These are phyloP conservation scores for Cyprinodon diabolis DNA, from an alignment of 2,797 vertebrate species.

Conservation along the genomic window DNA sequence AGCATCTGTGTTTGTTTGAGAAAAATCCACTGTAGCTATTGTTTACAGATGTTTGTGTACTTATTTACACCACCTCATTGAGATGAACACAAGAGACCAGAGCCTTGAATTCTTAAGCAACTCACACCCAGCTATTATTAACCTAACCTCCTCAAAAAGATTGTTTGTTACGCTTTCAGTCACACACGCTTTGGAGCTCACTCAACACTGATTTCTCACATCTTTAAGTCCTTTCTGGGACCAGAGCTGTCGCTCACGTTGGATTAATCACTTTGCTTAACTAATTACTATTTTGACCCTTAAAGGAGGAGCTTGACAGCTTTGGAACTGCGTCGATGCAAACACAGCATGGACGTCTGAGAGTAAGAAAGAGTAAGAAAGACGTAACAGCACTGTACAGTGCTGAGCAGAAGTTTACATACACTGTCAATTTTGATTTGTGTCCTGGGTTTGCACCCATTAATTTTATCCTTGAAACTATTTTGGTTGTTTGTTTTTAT, in stretches of 20 bases:
- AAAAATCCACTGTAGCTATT: constrained; percentile 66
- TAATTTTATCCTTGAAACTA: not conserved
- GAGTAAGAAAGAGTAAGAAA: not conserved
- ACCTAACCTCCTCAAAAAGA: constrained; percentile 63
- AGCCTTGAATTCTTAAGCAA: constrained; percentile 53
- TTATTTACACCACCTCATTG: constrained; percentile 89
- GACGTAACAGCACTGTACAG: not conserved
- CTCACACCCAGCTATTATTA: constrained; percentile 80
- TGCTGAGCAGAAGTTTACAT: not conserved
- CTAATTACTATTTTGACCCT: constrained; percentile 27
- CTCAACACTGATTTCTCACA: constrained; percentile 48
- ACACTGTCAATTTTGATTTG: not conserved
- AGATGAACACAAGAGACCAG: constrained; percentile 64
- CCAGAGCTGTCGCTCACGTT: constrained; percentile 36
- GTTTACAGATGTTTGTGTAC: constrained; percentile 87
- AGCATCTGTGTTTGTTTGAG: constrained; percentile 83
- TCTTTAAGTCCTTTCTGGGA: constrained; percentile 68
- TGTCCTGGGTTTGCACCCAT: no score
- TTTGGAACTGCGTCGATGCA: constrained; percentile 12
- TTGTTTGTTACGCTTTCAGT: constrained; percentile 72
- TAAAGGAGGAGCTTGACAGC: constrained; percentile 23
- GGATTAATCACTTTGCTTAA: constrained; percentile 53
- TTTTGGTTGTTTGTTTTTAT: no score
- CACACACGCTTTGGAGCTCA: constrained; percentile 47
- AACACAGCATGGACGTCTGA: not conserved